phyloP scores from a whole-genome alignment of 2,113 vertebrate species.

The Rhinopomastus cyanomelas region DNA sequence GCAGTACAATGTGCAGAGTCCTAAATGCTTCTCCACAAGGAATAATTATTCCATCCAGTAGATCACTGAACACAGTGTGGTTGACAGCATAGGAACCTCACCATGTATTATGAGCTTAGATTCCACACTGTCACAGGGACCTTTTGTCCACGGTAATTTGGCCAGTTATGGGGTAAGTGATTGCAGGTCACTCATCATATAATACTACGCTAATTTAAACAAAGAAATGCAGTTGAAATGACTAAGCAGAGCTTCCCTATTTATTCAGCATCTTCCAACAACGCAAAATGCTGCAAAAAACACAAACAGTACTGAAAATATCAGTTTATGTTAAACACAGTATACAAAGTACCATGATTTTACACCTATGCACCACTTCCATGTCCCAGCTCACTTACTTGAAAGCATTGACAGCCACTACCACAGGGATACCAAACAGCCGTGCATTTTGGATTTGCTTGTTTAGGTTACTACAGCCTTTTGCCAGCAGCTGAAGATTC shows the following conservation, averaged over 20 bases:
- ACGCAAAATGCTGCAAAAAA: neutral
- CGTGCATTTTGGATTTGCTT: constrained; percentile 95
- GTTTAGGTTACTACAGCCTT: constrained; percentile 91
- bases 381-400: constrained; percentile 78
- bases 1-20: neutral
- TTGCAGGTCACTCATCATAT: neutral
- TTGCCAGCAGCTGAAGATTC: constrained; percentile 89
- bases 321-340: neutral
- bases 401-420: constrained; percentile 95
- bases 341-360: neutral
- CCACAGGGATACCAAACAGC: constrained; percentile 90
- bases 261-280: neutral
- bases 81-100: neutral
- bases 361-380: neutral
- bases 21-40: neutral
- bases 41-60: neutral
- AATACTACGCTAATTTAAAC: neutral
- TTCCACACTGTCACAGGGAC: neutral
- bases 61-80: neutral
- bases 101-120: neutral
- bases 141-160: neutral
- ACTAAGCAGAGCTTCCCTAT: neutral
- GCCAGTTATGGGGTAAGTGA: neutral
- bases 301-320: neutral
- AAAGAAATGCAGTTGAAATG: neutral